Evolutionary conservation across 2,888 invertebrate species (phyloP).

Genomic region (Schizotus pectinicornis): DNA sequence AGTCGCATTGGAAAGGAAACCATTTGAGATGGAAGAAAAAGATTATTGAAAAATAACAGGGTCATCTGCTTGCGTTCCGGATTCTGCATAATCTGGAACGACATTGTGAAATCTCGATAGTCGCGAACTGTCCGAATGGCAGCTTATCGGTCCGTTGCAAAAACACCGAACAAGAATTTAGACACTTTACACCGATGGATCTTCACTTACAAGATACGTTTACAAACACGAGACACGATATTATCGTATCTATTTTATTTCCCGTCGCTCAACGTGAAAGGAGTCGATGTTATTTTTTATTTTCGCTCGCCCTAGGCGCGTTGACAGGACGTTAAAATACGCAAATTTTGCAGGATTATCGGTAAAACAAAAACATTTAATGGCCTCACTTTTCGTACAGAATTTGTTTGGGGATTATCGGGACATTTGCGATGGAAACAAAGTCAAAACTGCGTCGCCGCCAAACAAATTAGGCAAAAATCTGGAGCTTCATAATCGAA

Average conservation of each 20-base stretch:
- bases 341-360: too few species aligned
- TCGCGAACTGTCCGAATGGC: conserved; percentile 36
- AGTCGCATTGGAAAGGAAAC: conserved; percentile 38
- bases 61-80: conserved; percentile 33
- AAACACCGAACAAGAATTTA: conserved; percentile 36
- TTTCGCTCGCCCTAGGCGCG: too few species aligned
- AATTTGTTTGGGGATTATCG: too few species aligned
- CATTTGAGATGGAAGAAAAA: conserved; percentile 39
- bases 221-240: conserved; percentile 21
- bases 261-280: neutral
- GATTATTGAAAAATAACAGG: conserved; percentile 43
- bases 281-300: too few species aligned
- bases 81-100: conserved; percentile 40
- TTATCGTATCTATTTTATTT: conserved; percentile 18
- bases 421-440: too few species aligned
- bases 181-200: conserved; percentile 29
- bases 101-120: conserved; percentile 36
- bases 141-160: conserved; percentile 39
- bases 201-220: conserved; percentile 24
- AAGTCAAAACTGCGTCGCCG: neutral
- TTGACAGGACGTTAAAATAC: too few species aligned
- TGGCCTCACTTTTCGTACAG: too few species aligned
- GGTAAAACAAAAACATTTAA: too few species aligned
- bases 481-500: neutral
- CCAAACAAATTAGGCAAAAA: neutral